Evolutionary conservation across 2,797 vertebrate genomes (phyloP), one percentile per base, ranked within the genome.

Genomic region (Sebastes cheni): DNA sequence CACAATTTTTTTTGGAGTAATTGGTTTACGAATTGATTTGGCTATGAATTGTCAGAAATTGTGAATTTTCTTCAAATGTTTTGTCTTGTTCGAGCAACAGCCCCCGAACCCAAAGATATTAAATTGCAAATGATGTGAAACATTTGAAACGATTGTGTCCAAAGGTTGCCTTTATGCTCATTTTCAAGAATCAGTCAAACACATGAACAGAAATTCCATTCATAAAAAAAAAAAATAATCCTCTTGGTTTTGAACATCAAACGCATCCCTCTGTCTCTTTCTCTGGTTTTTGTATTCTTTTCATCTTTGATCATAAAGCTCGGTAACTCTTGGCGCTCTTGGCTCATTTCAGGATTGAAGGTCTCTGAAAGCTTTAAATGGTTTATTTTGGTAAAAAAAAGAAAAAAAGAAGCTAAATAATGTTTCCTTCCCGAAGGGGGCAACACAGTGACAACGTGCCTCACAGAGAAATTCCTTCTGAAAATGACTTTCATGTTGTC

Each of bases 271-370:
- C 36, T 68, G 18, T 68, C 6, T 87, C 4, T 72, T 80, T 69
- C 75, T 76, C 76, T 70, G 34, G 22, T 75, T 82, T 55, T 81
- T 60, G 59, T 81, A 42, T 82, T 75, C 68, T 79, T 79, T 87
- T 83, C 75, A 67, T 87, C 85, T 87, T 84, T 91, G 74, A 86
- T 90, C 78, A 77, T 85, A 70, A 79, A 85, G 58, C 62, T 30
- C 0, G 2, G 56, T 67, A 79, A 80, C 73, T 75, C 71, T 74
- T 62, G 5, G 62, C 42, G 25, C 77, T 85, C 68, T 76, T 75
- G 78, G 72, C 72, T 86, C 71, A 69, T 54, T 60, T 67, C 50
- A 68, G 68, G 58, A 77, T 58, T 78, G 70, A 75, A 73, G 56
- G 42, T 81, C 46, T 76, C 29, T 69, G 25, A 23, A 72, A 67